phyloP scores from a whole-genome alignment of 1,140 invertebrate genomes.

The Procambarus virginalis region DNA sequence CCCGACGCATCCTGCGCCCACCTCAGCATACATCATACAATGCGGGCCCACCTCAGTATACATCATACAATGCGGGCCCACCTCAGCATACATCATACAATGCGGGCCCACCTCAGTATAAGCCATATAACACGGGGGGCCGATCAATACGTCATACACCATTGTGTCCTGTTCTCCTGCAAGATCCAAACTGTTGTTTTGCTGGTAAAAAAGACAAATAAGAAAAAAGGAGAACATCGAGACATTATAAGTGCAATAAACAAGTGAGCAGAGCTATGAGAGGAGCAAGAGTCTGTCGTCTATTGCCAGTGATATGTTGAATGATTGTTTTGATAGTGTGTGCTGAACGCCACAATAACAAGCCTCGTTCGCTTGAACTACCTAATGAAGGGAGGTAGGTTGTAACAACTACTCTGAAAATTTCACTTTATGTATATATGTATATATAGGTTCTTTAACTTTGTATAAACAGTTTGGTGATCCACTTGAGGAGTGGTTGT shows the following conservation, averaged over 20 bases:
- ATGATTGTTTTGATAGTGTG: conserved; percentile 48
- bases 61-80: too few relatives aligned
- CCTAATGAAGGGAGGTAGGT: not conserved
- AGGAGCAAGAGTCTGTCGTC: conserved; percentile 32
- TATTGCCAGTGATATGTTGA: conserved; percentile 63
- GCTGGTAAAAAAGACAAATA: conserved; percentile 32
- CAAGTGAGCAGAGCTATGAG: conserved; percentile 50
- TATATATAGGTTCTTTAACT: too few relatives aligned
- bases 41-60: too few relatives aligned
- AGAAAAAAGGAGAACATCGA: conserved; percentile 10
- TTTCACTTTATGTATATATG: not conserved
- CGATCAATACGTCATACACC: not conserved
- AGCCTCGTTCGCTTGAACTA: not conserved
- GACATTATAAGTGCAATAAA: conserved; percentile 45
- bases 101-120: too few relatives aligned
- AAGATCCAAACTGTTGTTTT: conserved; percentile 41
- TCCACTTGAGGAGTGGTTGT: not conserved
- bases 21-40: too few relatives aligned
- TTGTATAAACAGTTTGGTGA: not conserved
- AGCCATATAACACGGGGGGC: too few relatives aligned
- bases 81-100: too few relatives aligned
- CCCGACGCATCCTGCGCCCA: not conserved
- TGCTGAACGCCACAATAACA: not conserved
- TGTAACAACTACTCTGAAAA: not conserved
- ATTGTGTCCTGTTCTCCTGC: conserved; percentile 1